Evolutionary conservation across 2,797 vertebrate species (phyloP).

Genomic region (Sparidentex hasta): DNA sequence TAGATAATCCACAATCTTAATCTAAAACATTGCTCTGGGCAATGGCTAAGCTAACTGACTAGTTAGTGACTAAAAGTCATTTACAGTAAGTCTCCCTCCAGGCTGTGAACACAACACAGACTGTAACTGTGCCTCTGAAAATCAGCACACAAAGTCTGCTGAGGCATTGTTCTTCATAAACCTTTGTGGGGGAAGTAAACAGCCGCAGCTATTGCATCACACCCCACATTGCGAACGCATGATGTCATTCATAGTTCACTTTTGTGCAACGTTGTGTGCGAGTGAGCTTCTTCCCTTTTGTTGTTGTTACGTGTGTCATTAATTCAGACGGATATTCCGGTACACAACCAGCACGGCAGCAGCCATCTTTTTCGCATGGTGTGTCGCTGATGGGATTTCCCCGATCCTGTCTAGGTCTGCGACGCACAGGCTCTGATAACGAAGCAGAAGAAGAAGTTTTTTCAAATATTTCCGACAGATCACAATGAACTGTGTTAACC

Average conservation of each 20-base stretch:
- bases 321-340: conserved; percentile 63
- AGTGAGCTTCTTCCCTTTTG: conserved; percentile 49
- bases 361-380: not conserved
- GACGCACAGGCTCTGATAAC: not conserved
- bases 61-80: not conserved
- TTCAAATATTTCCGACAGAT: not conserved
- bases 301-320: not conserved
- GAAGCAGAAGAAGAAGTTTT: conserved; percentile 1
- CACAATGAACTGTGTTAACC: not conserved
- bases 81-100: not conserved
- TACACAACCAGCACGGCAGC: not conserved
- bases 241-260: conserved; percentile 24
- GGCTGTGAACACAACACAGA: too few relatives aligned
- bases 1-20: not conserved
- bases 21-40: not conserved
- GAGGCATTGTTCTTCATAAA: conserved; percentile 6
- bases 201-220: conserved; percentile 38
- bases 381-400: conserved; percentile 49
- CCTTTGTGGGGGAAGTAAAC: conserved; percentile 11
- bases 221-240: not conserved
- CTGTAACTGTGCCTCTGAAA: too few relatives aligned
- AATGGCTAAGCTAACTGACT: not conserved
- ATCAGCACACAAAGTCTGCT: not conserved
- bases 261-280: not conserved
- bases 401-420: conserved; percentile 5